phyloP scores from a whole-genome alignment of 2,113 vertebrate species.

The Beaufortia kweichowensis region DNA sequence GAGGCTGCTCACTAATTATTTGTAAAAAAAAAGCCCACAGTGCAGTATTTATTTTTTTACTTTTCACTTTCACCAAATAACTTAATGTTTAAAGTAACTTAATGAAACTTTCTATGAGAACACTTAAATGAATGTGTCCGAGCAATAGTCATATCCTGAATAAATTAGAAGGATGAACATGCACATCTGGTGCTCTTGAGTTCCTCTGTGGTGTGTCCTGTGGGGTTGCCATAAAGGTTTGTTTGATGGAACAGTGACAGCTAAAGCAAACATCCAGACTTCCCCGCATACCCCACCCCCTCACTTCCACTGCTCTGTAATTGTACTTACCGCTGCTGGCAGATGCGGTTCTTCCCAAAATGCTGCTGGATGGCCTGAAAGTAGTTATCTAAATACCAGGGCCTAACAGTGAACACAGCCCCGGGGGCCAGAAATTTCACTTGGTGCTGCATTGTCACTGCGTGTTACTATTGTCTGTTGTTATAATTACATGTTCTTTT shows the following conservation, averaged over 20 bases:
- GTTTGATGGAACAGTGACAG: constrained; percentile 22
- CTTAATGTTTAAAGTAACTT: no score
- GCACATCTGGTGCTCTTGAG: constrained; percentile 26
- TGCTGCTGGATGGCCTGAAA: neutral
- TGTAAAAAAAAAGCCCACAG: no score
- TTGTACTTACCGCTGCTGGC: constrained; percentile 23
- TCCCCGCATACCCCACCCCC: constrained; percentile 8
- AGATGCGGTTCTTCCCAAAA: constrained; percentile 21
- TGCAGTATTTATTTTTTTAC: no score
- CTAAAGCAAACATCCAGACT: constrained; percentile 42
- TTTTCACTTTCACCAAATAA: no score
- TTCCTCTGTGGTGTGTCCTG: neutral
- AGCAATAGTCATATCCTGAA: neutral
- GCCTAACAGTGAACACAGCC: no score
- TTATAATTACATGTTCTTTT: no score
- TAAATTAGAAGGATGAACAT: constrained; percentile 20
- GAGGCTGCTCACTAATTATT: no score
- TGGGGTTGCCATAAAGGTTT: constrained; percentile 16
- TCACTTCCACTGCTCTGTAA: constrained; percentile 9
- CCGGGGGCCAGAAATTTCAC: no score
- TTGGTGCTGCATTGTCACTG: no score
- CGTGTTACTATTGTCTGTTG: no score
- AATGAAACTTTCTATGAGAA: no score
- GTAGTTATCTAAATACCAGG: neutral
- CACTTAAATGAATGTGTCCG: neutral